These are phyloP conservation scores for Augochlora pura DNA, from an alignment of 1,140 invertebrate species.

Conservation along the genomic window DNA sequence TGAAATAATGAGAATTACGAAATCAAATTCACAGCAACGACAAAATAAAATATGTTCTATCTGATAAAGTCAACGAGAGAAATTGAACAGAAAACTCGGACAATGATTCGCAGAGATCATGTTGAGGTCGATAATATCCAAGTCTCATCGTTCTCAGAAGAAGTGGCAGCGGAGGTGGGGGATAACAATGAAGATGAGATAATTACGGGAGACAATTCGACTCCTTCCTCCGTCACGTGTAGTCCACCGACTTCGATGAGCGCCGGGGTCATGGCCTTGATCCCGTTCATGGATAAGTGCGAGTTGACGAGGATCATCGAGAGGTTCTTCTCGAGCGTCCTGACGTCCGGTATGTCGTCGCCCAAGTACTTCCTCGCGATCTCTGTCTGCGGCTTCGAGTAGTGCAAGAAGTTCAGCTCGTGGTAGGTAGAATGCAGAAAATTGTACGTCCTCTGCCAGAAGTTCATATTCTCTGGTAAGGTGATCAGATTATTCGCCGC, in stretches of 20 bases:
- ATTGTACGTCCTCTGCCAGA: conserved; percentile 83
- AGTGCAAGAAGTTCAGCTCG: conserved; percentile 58
- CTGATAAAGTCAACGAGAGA: no score
- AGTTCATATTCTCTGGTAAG: conserved; percentile 81
- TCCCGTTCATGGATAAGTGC: conserved; percentile 80
- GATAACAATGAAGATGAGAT: background rate
- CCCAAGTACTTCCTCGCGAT: conserved; percentile 75
- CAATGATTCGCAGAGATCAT: no score
- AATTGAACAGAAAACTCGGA: no score
- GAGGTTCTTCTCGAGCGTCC: conserved; percentile 77
- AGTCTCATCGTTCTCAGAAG: no score
- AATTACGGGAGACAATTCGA: conserved; percentile 59
- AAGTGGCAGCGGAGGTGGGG: no score
- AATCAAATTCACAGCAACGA: no score
- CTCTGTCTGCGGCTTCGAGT: conserved; percentile 61
- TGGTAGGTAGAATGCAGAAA: conserved; percentile 44
- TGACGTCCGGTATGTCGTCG: conserved; percentile 68
- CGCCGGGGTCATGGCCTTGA: conserved; percentile 77
- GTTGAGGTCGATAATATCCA: no score
- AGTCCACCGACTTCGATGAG: conserved; percentile 83
- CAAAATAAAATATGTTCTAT: no score
- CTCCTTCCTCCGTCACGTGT: conserved; percentile 74
- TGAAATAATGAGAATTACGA: no score
- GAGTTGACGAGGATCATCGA: conserved; percentile 82
- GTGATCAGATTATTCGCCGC: conserved; percentile 82